These are phyloP conservation scores for Semnornis frantzii DNA, from an alignment of 2,113 vertebrate species.

Conservation along the genomic window DNA sequence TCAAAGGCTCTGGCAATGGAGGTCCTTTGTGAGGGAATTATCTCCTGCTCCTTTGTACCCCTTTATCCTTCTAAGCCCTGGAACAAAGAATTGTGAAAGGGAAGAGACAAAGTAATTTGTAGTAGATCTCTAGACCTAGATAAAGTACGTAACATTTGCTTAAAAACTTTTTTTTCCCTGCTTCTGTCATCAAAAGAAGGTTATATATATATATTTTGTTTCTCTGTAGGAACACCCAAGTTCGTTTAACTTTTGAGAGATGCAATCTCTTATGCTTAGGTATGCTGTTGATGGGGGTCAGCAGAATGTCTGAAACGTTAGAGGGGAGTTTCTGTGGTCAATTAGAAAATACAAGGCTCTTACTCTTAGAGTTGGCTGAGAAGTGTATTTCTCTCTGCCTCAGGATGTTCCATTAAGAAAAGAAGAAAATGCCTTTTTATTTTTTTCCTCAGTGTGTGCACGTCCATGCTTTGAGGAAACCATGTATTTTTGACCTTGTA, in stretches of 20 bases:
- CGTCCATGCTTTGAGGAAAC: not conserved
- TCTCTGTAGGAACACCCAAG: not conserved
- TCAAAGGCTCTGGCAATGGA: constrained; percentile 71
- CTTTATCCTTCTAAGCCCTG: constrained; percentile 51
- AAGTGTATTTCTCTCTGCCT: not conserved
- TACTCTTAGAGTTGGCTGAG: not conserved
- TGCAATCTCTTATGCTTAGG: not conserved
- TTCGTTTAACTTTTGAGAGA: not conserved
- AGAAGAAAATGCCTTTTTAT: not conserved
- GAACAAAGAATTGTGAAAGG: not conserved
- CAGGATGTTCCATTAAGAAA: not conserved
- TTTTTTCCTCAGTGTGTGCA: not conserved
- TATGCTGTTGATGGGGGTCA: not conserved
- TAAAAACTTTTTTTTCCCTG: constrained; percentile 31
- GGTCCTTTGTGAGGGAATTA: constrained; percentile 72
- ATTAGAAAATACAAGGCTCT: not conserved
- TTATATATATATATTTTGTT: not conserved
- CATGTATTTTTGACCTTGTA: not conserved
- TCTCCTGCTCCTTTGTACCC: constrained; percentile 69
- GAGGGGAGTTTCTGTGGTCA: not conserved
- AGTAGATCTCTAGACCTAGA: constrained; percentile 54
- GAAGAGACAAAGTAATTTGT: constrained; percentile 63
- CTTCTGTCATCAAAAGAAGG: not conserved
- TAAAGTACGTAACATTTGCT: constrained; percentile 40
- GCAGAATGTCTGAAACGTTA: not conserved